These are phyloP conservation scores for Todiramphus saurophagus DNA, from an alignment of 2,113 vertebrate species.

Conservation along the genomic window DNA sequence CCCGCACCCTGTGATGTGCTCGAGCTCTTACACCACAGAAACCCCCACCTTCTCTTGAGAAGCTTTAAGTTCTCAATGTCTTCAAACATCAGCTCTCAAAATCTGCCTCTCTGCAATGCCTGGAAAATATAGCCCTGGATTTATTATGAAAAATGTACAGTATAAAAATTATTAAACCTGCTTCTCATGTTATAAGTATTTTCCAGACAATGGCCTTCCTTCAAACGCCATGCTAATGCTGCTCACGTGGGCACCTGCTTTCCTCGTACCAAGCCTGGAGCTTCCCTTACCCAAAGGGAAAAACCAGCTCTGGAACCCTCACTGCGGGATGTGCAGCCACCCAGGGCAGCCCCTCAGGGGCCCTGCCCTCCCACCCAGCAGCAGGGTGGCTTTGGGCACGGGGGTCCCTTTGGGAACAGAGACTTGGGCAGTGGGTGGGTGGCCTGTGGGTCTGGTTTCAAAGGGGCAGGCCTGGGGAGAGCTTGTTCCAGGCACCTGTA, in stretches of 20 bases:
- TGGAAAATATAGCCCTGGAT: neutral
- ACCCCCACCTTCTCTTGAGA: neutral
- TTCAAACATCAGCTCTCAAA: neutral
- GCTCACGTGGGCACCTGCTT: neutral
- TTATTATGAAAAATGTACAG: neutral
- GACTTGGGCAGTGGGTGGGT: too few relatives aligned
- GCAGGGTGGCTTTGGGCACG: accelerated
- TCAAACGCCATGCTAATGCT: accelerated
- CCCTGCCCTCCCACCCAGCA: neutral
- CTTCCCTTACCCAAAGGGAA: neutral
- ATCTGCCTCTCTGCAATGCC: neutral
- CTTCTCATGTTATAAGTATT: neutral
- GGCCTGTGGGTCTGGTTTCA: neutral
- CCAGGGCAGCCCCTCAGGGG: neutral
- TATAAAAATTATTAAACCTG: neutral
- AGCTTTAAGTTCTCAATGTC: neutral
- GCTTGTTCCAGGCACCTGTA: neutral
- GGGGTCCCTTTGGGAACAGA: neutral
- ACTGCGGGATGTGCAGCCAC: neutral
- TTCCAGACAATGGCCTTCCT: neutral
- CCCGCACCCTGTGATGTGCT: neutral
- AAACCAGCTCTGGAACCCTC: neutral
- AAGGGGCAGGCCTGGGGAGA: neutral
- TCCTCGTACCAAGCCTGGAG: neutral
- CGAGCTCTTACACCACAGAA: neutral